A percentile compares a stretch with the other conserved stretches of the same genome.
These are phyloP conservation scores for Tridacna crocea DNA, from an alignment of 2,888 invertebrate species.

Conservation along the genomic window DNA sequence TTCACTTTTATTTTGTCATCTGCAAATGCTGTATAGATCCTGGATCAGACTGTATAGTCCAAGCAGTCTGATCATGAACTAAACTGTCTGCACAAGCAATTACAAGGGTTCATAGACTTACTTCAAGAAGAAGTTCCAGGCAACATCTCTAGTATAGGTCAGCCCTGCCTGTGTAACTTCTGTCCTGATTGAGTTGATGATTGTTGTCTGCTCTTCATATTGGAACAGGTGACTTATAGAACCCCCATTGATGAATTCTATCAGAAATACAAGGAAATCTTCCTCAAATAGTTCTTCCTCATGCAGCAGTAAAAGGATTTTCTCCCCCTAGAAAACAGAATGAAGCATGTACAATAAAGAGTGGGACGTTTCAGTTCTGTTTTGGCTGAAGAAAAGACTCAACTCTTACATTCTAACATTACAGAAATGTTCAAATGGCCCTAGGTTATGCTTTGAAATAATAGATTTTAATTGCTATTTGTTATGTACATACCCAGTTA, in stretches of 20 bases:
- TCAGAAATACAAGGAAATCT: conserved; percentile 82
- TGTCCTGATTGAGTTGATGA: conserved; percentile 84
- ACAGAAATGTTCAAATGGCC: too few species aligned
- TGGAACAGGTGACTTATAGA: conserved; percentile 82
- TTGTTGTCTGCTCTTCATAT: conserved; percentile 83
- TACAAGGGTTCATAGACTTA: conserved; percentile 48
- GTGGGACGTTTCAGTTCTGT: too few species aligned
- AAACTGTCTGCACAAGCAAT: background rate
- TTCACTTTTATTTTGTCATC: too few species aligned
- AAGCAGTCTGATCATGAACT: background rate
- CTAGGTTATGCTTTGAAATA: too few species aligned
- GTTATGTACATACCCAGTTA: too few species aligned
- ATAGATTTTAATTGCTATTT: too few species aligned
- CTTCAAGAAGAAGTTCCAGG: conserved; percentile 84
- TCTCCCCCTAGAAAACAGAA: conserved; percentile 78
- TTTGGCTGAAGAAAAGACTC: too few species aligned
- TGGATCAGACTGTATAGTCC: too few species aligned
- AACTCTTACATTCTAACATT: too few species aligned
- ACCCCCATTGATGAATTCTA: conserved; percentile 82
- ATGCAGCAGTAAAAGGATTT: conserved; percentile 80
- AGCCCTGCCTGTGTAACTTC: conserved; percentile 84
- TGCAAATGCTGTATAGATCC: too few species aligned
- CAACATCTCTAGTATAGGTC: conserved; percentile 83
- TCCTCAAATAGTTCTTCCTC: conserved; percentile 82
- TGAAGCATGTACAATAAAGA: background rate